Evolutionary conservation across 1,140 invertebrate species (phyloP).

Genomic region (Leptinotarsa texana): DNA sequence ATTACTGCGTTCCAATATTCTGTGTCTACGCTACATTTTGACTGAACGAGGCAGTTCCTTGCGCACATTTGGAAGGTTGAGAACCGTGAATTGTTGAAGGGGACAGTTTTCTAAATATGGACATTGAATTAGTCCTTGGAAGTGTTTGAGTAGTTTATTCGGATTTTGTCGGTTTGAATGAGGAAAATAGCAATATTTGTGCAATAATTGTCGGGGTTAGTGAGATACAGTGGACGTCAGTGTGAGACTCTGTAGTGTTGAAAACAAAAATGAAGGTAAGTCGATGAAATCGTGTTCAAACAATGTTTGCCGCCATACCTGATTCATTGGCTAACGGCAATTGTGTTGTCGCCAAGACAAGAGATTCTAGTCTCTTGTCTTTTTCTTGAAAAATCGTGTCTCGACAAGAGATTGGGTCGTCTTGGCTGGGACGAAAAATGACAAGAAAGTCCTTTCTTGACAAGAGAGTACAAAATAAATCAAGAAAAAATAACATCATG

Average conservation of each 20-base stretch:
- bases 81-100: neutral
- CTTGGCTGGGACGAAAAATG: no score
- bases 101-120: neutral
- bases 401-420: no score
- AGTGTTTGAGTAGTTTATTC: neutral
- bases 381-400: no score
- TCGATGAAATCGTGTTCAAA: no score
- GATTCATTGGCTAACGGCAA: no score
- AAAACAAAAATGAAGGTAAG: neutral
- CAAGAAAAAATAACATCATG: no score
- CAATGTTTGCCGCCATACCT: no score
- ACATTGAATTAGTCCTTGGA: neutral
- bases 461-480: no score
- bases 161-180: neutral
- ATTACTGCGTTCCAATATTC: neutral
- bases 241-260: neutral
- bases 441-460: no score
- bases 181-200: neutral
- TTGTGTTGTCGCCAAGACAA: no score
- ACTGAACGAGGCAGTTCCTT: conserved; percentile 8
- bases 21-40: neutral
- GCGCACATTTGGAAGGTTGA: neutral
- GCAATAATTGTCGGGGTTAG: neutral
- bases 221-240: neutral
- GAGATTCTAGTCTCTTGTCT: no score